A percentile compares a stretch with the other conserved stretches of the same genome.
Evolutionary conservation across 1,140 invertebrate species (phyloP).

Genomic region (Drosophila sucinea): DNA sequence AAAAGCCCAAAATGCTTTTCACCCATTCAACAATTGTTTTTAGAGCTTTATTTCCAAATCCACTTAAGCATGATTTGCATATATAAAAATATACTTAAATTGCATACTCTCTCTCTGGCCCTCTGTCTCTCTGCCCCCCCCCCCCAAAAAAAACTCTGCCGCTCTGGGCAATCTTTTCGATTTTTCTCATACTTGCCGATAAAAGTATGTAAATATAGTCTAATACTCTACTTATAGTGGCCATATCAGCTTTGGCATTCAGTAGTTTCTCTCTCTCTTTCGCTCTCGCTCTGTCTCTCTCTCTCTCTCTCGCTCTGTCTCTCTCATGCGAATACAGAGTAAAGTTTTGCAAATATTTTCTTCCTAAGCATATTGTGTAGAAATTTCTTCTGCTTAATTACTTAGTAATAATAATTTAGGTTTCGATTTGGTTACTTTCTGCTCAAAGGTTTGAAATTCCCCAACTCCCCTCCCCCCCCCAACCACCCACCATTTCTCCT

Average conservation of each 20-base stretch:
- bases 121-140: neutral
- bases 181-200: too few species aligned
- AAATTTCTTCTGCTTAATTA: conserved; percentile 3
- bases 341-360: too few species aligned
- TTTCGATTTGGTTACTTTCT: neutral
- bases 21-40: neutral
- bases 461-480: neutral
- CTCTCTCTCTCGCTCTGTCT: neutral
- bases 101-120: neutral
- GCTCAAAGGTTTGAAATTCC: conserved; percentile 7
- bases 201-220: too few species aligned
- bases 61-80: conserved; percentile 2
- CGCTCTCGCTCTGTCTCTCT: neutral
- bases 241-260: neutral
- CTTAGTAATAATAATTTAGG: neutral
- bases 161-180: too few species aligned
- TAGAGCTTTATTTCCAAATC: neutral
- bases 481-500: neutral
- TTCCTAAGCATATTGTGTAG: conserved; percentile 1
- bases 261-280: neutral
- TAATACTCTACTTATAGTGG: neutral
- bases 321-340: neutral
- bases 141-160: neutral
- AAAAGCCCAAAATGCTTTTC: neutral
- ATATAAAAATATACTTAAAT: neutral